These are phyloP conservation scores for Dione juno DNA, from an alignment of 2,888 invertebrate species.

Conservation along the genomic window DNA sequence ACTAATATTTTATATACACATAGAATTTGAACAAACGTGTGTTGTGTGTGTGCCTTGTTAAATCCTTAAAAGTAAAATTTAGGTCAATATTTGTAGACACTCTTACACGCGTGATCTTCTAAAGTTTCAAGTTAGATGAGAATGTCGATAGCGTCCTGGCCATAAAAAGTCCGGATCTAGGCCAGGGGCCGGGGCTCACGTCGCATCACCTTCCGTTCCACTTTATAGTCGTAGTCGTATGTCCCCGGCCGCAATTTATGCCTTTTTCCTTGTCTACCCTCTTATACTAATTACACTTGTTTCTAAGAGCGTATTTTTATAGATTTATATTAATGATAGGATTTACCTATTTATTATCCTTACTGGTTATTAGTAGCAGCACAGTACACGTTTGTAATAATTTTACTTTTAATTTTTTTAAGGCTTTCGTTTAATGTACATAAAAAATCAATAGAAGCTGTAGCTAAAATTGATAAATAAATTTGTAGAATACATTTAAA, in stretches of 20 bases:
- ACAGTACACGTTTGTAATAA: too few relatives aligned
- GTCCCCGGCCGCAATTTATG: slow-evolving; percentile 75
- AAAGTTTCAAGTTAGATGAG: slow-evolving; percentile 73
- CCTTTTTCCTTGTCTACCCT: slow-evolving; percentile 55
- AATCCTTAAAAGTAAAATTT: slow-evolving; percentile 22
- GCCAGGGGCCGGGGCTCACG: slow-evolving; percentile 64
- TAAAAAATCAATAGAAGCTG: too few relatives aligned
- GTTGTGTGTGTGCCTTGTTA: background rate
- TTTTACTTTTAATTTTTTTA: too few relatives aligned
- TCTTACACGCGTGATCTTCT: slow-evolving; percentile 66
- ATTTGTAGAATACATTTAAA: too few relatives aligned
- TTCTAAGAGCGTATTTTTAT: slow-evolving; percentile 36
- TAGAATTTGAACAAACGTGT: too few relatives aligned
- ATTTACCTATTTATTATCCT: too few relatives aligned
- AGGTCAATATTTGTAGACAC: slow-evolving; percentile 32
- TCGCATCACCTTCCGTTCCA: slow-evolving; percentile 71
- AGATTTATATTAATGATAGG: slow-evolving; percentile 16
- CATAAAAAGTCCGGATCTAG: slow-evolving; percentile 78
- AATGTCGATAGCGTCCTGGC: slow-evolving; percentile 75
- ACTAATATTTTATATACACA: too few relatives aligned
- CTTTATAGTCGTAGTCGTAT: slow-evolving; percentile 66
- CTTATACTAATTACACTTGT: slow-evolving; percentile 57
- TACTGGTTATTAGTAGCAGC: too few relatives aligned
- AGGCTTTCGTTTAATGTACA: too few relatives aligned
- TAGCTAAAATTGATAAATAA: too few relatives aligned